Conservation (phyloP, 2,113 vertebrate genomes). For the Poeciliopsis turrubarensis region DNA sequence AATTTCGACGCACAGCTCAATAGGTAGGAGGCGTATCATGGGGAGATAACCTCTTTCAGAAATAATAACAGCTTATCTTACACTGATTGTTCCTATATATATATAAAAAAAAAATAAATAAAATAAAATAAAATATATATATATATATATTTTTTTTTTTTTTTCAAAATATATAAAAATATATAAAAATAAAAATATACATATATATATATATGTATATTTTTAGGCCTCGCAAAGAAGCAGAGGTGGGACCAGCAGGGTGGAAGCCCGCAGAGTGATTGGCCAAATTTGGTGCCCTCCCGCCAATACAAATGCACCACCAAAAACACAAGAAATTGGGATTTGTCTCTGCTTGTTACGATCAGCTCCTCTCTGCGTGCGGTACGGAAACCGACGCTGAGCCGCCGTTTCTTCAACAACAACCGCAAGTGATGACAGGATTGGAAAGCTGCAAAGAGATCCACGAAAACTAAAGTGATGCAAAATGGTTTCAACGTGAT, state of each 20-base stretch:
- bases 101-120: too few species aligned
- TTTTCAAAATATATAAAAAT: too few species aligned
- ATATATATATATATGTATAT: too few species aligned
- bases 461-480: background rate
- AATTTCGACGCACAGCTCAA: slow-evolving; percentile 23
- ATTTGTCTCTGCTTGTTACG: background rate
- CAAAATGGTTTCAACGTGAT: background rate
- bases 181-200: too few species aligned
- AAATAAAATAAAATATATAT: too few species aligned
- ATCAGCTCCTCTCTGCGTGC: background rate
- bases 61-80: slow-evolving; percentile 41
- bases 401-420: background rate
- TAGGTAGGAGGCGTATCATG: slow-evolving; percentile 17
- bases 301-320: background rate
- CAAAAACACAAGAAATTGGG: slow-evolving; percentile 3
- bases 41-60: slow-evolving; percentile 38
- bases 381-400: background rate
- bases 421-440: background rate
- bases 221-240: slow-evolving; percentile 2
- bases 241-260: background rate
- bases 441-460: background rate
- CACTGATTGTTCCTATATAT: slow-evolving; percentile 17
- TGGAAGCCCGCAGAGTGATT: slow-evolving; percentile 8
- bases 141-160: too few species aligned
- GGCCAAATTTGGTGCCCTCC: background rate